Conservation (phyloP, 2,113 vertebrate genomes). For the Lathamus discolor region DNA sequence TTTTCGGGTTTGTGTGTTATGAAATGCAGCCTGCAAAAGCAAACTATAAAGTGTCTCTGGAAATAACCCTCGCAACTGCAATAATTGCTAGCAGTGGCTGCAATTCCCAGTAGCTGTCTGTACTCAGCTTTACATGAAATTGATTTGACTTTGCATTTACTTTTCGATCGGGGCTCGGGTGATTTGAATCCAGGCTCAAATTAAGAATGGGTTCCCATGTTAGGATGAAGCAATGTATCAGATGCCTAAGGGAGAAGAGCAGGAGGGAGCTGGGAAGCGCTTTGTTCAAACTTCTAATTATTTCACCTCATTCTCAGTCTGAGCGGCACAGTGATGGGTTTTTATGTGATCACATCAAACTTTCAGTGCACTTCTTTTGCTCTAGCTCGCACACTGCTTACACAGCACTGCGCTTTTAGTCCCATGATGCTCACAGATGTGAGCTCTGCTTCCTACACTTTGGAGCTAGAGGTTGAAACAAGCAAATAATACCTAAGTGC, state of each 20-base stretch:
- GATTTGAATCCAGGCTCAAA: constrained; percentile 40
- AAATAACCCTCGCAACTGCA: constrained; percentile 12
- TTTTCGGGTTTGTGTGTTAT: background rate
- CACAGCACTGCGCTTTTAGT: background rate
- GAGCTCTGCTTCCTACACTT: background rate
- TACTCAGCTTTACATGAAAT: constrained; percentile 29
- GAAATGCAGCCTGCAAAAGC: background rate
- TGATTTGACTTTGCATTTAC: constrained; percentile 50
- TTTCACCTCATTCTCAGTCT: constrained; percentile 40
- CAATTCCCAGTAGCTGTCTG: constrained; percentile 39
- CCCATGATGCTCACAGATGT: background rate
- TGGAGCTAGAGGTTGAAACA: background rate
- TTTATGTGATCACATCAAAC: constrained; percentile 47
- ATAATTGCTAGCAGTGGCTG: constrained; percentile 33
- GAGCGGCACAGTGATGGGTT: constrained; percentile 37
- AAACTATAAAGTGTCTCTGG: constrained; percentile 24
- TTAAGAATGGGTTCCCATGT: constrained; percentile 31
- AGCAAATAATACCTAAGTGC: background rate
- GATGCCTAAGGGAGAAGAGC: constrained; percentile 26
- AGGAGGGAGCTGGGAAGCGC: background rate
- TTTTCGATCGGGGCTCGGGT: constrained; percentile 24
- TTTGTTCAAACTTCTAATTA: constrained; percentile 63
- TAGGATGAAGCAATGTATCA: constrained; percentile 52
- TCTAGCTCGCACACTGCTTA: background rate
- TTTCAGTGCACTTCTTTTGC: constrained; percentile 15